These are phyloP conservation scores for Chelonia mydas DNA, from an alignment of 2,797 vertebrate genomes.

Conservation along the genomic window DNA sequence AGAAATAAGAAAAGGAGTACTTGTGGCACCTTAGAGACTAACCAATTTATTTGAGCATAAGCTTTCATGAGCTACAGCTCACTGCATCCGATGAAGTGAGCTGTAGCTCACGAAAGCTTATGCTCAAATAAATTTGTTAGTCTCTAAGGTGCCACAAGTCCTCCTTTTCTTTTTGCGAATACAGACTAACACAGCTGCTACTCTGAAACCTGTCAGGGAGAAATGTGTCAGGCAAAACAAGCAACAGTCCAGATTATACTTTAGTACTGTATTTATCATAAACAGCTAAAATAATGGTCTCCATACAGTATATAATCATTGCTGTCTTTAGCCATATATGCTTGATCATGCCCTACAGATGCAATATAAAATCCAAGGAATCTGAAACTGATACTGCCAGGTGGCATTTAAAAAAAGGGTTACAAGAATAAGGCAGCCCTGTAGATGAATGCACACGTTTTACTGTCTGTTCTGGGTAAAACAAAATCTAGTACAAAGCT, in stretches of 20 bases:
- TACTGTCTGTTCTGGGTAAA: background rate
- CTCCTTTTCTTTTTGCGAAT: too few relatives aligned
- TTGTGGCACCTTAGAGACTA: too few relatives aligned
- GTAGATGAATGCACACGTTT: background rate
- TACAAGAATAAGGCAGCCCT: background rate
- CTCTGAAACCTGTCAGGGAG: background rate
- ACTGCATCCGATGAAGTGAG: too few relatives aligned
- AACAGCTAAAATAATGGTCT: background rate
- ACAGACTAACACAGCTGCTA: too few relatives aligned
- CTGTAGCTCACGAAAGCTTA: too few relatives aligned
- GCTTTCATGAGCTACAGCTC: too few relatives aligned
- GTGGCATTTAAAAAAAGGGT: background rate
- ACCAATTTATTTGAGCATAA: too few relatives aligned
- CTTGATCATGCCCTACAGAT: background rate
- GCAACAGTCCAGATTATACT: background rate
- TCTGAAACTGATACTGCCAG: background rate
- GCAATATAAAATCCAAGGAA: background rate
- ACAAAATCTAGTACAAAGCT: accelerated
- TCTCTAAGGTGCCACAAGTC: too few relatives aligned
- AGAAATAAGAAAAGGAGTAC: background rate
- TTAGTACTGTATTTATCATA: background rate
- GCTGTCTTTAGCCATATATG: background rate
- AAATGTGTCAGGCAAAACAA: background rate
- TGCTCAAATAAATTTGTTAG: too few relatives aligned
- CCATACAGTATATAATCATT: background rate